Base-by-base conservation (phyloP, 1,140 invertebrate species). In the Agrilus planipennis region DNA sequence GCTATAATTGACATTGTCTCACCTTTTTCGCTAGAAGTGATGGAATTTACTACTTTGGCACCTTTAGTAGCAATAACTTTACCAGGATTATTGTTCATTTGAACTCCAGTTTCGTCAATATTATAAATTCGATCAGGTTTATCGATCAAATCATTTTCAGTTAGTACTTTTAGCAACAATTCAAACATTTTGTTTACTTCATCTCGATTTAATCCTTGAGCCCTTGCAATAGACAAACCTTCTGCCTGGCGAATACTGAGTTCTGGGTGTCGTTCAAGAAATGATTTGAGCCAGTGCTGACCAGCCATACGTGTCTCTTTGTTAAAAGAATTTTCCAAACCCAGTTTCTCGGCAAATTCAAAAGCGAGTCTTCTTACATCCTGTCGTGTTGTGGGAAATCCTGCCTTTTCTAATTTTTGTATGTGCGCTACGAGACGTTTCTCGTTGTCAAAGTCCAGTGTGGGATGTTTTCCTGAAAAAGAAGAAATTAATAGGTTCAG, bases 71-170 rank as follows among this genome's bases (percentile, higher is more conserved):
- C 16, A 17, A 22, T 19, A 35, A 35, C 35, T 22, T 37, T 22
- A 3, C 20, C 20, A 16, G 35, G 11, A 4, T 22, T 53, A 45
- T 56, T 62, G 32, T 57, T 62, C 5, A 62, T 20, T 42, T 63
- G 59, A 9, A 59, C 15, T 3, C 52, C 51, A 10, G 48, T 32
- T 43, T 62, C 54, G 19, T 62, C 59, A 45, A 54, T 55, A 32
- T 61, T 62, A 17, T 38, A 64, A n/a, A 62, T 49, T 20, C 45
- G 21, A 5, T 52, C 46, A 6, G 46, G 52, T 36, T 55, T 60
- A 39, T 35, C 34, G 20, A 35, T 17, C 4, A 35, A 15, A 4
- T 6, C 9, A 21, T 35, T 7, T 15, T 35, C 6, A 12, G 15
- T 21, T 17, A 35, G 15, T 17, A 35, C 15, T 17, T 12, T 17